Conservation (phyloP, 2,113 vertebrate genomes). For the Amia ocellicauda region DNA sequence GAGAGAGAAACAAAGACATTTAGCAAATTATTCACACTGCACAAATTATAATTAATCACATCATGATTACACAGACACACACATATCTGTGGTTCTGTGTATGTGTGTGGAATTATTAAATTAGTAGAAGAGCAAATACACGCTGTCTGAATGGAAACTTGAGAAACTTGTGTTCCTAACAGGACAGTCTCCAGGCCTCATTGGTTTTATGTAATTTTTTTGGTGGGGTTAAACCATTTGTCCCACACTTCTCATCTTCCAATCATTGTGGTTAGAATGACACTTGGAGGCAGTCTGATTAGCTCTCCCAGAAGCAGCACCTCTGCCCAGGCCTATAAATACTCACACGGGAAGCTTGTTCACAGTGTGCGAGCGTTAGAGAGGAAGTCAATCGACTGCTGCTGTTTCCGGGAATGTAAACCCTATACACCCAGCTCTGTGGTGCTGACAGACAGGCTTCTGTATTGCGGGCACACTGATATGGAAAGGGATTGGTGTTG, state of each 20-base stretch:
- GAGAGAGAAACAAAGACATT: constrained; percentile 19
- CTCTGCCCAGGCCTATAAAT: constrained; percentile 12
- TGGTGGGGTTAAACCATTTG: too few species aligned
- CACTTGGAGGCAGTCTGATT: neutral
- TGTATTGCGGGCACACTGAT: too few species aligned
- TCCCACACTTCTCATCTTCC: neutral
- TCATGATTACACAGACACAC: constrained; percentile 9
- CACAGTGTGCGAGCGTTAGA: constrained; percentile 26
- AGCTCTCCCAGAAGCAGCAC: neutral
- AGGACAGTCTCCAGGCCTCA: too few species aligned
- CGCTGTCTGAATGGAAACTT: too few species aligned
- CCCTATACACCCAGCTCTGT: too few species aligned
- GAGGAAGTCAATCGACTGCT: constrained; percentile 54
- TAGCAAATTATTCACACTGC: neutral
- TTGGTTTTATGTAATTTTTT: too few species aligned
- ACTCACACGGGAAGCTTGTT: constrained; percentile 26
- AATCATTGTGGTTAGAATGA: neutral
- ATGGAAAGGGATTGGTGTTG: too few species aligned
- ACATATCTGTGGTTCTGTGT: too few species aligned
- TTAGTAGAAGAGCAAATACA: too few species aligned
- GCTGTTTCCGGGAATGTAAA: constrained; percentile 47
- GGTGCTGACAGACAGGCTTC: too few species aligned
- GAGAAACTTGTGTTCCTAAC: too few species aligned
- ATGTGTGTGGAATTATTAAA: too few species aligned
- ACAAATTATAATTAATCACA: constrained; percentile 14